Percentiles rank a stretch among this genome's conserved stretches.
phyloP scores from a whole-genome alignment of 2,888 invertebrate species.

The Tipula helvola region DNA sequence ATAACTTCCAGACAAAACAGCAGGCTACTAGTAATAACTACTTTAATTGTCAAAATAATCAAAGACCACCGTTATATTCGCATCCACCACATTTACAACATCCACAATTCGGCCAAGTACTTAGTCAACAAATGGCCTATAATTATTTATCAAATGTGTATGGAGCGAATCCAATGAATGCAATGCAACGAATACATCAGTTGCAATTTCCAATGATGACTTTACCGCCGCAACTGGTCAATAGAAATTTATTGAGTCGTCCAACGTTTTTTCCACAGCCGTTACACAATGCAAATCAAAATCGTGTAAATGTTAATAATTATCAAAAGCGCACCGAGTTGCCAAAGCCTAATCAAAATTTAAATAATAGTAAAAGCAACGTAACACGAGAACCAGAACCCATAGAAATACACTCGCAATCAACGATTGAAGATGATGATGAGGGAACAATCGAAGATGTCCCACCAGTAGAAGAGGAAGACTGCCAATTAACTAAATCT shows the following conservation, averaged over 20 bases:
- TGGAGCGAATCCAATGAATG: not conserved
- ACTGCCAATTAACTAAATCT: not conserved
- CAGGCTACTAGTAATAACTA: not conserved
- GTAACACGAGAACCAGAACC: not conserved
- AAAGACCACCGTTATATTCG: not conserved
- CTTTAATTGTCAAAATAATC: not conserved
- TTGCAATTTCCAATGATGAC: not conserved
- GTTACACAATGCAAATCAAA: not conserved
- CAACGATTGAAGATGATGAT: not conserved
- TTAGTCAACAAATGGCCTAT: not conserved
- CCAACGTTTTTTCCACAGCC: not conserved
- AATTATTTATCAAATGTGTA: not conserved
- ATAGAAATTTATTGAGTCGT: not conserved
- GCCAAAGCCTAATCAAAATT: not conserved
- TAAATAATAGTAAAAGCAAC: not conserved
- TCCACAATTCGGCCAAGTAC: not conserved
- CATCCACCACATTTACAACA: not conserved
- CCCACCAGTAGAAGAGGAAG: not conserved
- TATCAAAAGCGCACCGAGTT: not conserved
- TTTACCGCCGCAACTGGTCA: not conserved
- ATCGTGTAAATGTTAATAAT: not conserved
- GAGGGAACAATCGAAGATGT: not conserved
- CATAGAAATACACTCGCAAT: not conserved
- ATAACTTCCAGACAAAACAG: not conserved
- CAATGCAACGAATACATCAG: not conserved